phyloP scores from a whole-genome alignment of 53 echinoderm and acorn worm genomes.

The Pentamera pediparva region DNA sequence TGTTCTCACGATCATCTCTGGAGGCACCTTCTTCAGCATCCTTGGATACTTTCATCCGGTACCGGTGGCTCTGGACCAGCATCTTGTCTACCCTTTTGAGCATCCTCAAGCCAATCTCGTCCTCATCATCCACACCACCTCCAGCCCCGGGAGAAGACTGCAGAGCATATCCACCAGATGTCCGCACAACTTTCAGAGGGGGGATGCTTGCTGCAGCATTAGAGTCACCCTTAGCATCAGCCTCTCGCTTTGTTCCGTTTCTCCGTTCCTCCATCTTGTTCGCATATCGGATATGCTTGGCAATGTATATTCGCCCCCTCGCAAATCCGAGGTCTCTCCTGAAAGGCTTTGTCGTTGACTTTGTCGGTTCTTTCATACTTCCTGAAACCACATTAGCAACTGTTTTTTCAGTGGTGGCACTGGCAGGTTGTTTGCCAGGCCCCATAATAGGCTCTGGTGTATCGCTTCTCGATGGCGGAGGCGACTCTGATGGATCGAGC shows the following conservation, averaged over 20 bases:
- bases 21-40: neutral
- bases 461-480: neutral
- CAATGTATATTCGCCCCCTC: slow-evolving; percentile 13
- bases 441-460: neutral
- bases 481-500: neutral
- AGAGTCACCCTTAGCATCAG: neutral
- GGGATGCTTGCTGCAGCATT: neutral
- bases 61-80: neutral
- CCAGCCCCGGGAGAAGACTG: neutral
- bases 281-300: slow-evolving; percentile 13
- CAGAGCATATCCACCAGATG: neutral
- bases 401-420: neutral
- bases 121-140: neutral
- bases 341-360: neutral
- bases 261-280: slow-evolving; percentile 3
- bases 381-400: neutral
- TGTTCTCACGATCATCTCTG: neutral
- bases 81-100: slow-evolving; percentile 11
- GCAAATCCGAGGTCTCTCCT: slow-evolving; percentile 20
- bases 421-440: neutral
- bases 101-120: neutral
- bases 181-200: slow-evolving; percentile 6
- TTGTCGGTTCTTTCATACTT: neutral
- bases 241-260: neutral
- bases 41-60: neutral